Base-by-base conservation (phyloP, 2,797 vertebrate species). In the Danio jaintianensis region DNA sequence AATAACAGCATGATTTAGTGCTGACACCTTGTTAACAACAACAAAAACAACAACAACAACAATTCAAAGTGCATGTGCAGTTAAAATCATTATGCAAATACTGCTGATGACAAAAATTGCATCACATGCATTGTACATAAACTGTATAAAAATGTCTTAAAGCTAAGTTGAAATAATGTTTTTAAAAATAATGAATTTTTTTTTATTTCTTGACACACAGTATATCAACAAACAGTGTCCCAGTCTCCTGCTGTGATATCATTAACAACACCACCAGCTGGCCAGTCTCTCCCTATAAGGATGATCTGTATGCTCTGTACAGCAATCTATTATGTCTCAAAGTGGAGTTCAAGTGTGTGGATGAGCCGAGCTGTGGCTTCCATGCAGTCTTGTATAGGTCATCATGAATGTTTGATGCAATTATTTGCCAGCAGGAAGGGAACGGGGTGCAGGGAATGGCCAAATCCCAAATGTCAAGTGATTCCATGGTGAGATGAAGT, bases 321-420 rank as follows among this genome's bases (percentile, higher is more conserved):
- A 29, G 15, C 29, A 77, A 55, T 83, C 70, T 75, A 76, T 69
- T 20, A 69, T n/a, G 5, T 48, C 62, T 62, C 38, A 59, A 45
- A 18, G 38, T 47, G 48, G 7, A 63, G 56, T 62, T 47, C 45
- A 52, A 58, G 20, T 73, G 50, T 74, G 62, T 42, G 50, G 62
- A 73, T 79, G 81, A 59, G 78, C 55, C 67, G 68, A 55, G 42
- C 75, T 40, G n/a, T 75, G 56, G 61, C 9, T 78, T 79, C 79
- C 71, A 67, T 75, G 83, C 73, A 83, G 58, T 81, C 58, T 48
- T 38, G 61, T 81, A 79, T 85, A 76, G 85, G 75, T 87, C 82
- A 81, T 86, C 82, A 89, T 91, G 75, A 89, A 90, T 87, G 80
- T 86, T 86, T 84, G 81, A 90, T 89, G 87, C 66, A 87, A 86